Percentiles rank a stretch among this genome's conserved stretches.
Evolutionary conservation across 2,797 vertebrate species (phyloP).

Genomic region (Pipistrellus nathusii): DNA sequence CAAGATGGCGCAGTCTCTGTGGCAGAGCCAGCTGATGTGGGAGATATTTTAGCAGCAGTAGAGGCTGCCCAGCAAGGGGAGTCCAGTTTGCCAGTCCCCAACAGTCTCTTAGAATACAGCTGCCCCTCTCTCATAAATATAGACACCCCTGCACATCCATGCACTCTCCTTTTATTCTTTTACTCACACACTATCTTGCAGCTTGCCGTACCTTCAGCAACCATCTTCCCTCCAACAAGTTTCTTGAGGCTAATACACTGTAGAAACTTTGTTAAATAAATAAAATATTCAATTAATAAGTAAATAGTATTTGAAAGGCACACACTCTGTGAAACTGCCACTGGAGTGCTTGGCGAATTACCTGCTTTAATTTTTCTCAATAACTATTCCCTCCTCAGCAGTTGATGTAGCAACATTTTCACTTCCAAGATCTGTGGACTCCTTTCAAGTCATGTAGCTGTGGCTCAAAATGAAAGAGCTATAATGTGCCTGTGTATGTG

Average conservation of each 20-base stretch:
- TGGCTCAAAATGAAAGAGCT: not conserved
- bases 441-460: not conserved
- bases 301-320: constrained; percentile 47
- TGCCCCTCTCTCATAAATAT: too few relatives aligned
- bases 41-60: too few relatives aligned
- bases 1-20: too few relatives aligned
- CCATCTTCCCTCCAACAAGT: too few relatives aligned
- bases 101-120: too few relatives aligned
- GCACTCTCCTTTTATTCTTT: too few relatives aligned
- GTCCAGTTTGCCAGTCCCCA: too few relatives aligned
- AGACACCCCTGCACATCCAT: too few relatives aligned
- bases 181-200: too few relatives aligned
- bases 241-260: constrained; percentile 40
- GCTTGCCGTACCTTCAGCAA: too few relatives aligned
- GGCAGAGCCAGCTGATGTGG: too few relatives aligned
- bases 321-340: not conserved
- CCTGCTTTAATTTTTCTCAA: constrained; percentile 36
- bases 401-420: not conserved
- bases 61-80: too few relatives aligned
- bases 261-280: constrained; percentile 64
- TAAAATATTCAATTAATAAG: constrained; percentile 63
- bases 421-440: not conserved
- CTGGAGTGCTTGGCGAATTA: constrained; percentile 45
- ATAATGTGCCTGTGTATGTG: not conserved
- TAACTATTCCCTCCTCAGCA: not conserved